These are phyloP conservation scores for Pseudoatta argentina DNA, from an alignment of 1,140 invertebrate genomes.

Conservation along the genomic window DNA sequence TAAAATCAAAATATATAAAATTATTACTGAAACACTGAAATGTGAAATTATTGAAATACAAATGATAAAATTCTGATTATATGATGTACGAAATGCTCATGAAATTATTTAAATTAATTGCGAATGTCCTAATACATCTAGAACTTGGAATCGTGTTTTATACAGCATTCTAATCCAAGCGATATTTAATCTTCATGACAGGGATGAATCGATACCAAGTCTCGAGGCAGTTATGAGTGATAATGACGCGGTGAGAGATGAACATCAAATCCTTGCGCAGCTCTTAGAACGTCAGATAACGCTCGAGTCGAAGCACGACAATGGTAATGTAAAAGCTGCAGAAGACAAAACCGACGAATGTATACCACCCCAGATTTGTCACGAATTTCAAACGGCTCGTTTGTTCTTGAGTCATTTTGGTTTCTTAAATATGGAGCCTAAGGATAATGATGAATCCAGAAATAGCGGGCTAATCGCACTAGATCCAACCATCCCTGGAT, in stretches of 20 bases:
- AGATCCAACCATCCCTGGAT: slow-evolving; percentile 91
- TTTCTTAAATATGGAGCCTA: slow-evolving; percentile 92
- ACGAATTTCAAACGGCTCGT: slow-evolving; percentile 97
- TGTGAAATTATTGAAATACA: background rate
- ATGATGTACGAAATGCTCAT: background rate
- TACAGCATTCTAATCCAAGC: background rate
- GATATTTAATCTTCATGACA: slow-evolving; percentile 77
- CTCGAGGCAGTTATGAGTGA: slow-evolving; percentile 91
- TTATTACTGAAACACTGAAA: background rate
- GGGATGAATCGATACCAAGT: slow-evolving; percentile 94
- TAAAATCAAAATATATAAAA: background rate
- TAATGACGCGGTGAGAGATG: slow-evolving; percentile 86
- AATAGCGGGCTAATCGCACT: slow-evolving; percentile 91
- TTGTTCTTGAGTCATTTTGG: slow-evolving; percentile 98
- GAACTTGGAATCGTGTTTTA: background rate
- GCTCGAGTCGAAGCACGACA: slow-evolving; percentile 87
- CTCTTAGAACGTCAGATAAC: slow-evolving; percentile 83
- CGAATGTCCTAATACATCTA: background rate
- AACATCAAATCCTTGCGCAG: slow-evolving; percentile 81
- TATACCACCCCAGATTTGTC: slow-evolving; percentile 92
- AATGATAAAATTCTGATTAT: background rate
- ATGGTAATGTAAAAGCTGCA: slow-evolving; percentile 86
- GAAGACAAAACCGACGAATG: slow-evolving; percentile 90
- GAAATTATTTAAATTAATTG: background rate
- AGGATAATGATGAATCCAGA: slow-evolving; percentile 86